phyloP scores from a whole-genome alignment of 2,797 vertebrate genomes.

The Acropternis orthonyx region DNA sequence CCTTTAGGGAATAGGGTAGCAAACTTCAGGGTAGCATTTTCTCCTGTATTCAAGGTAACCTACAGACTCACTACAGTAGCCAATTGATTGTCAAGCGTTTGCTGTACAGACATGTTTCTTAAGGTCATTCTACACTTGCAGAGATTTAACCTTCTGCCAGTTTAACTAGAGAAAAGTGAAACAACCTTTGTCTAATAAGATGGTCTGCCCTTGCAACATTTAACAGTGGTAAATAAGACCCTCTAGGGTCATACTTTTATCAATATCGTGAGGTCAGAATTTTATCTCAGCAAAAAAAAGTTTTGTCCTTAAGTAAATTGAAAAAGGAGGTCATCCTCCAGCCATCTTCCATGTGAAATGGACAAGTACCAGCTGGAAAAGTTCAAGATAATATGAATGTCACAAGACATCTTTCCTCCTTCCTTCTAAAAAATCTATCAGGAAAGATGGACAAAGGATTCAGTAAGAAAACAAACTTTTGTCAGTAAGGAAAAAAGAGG shows the following conservation, averaged over 20 bases:
- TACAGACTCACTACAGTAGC: not conserved
- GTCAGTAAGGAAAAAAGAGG: not conserved
- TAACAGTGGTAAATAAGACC: not conserved
- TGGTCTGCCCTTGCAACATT: not conserved
- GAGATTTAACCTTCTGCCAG: conserved; percentile 14
- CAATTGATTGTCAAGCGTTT: conserved; percentile 12
- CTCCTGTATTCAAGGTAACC: not conserved
- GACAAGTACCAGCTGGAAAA: not conserved
- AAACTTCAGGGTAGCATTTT: not conserved
- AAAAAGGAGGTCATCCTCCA: not conserved
- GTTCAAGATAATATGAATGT: not conserved
- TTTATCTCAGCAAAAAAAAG: not conserved
- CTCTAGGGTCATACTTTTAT: not conserved
- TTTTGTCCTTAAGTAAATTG: not conserved
- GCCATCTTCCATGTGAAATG: not conserved
- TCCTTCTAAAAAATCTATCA: not conserved
- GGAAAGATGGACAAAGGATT: not conserved
- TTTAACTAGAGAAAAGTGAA: not conserved
- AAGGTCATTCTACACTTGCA: conserved; percentile 35
- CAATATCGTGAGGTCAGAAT: not conserved
- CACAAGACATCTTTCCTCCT: not conserved
- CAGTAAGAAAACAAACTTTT: not conserved
- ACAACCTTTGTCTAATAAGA: not conserved
- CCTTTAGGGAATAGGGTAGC: not conserved
- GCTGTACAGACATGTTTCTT: not conserved